Percentiles rank a stretch among this genome's conserved stretches.
These are phyloP conservation scores for Drosophila yakuba DNA, from an alignment of 1,140 invertebrate genomes.

Conservation along the genomic window DNA sequence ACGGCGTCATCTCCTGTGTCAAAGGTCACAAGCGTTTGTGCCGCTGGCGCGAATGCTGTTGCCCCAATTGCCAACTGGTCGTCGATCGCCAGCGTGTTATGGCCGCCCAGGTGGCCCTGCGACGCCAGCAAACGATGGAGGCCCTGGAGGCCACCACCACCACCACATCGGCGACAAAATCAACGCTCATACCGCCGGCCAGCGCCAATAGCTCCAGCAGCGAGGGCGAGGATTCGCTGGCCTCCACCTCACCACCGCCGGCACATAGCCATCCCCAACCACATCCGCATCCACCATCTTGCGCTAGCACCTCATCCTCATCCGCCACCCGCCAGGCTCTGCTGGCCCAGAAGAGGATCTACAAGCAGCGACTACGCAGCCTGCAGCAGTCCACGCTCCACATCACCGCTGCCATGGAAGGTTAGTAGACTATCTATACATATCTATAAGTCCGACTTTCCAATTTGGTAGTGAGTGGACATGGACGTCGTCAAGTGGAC, in stretches of 20 bases:
- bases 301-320: background rate
- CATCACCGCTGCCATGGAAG: slow-evolving; percentile 82
- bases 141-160: slow-evolving; percentile 49
- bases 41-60: slow-evolving; percentile 92
- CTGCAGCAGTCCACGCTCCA: slow-evolving; percentile 86
- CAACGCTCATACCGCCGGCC: background rate
- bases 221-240: slow-evolving; percentile 48
- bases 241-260: slow-evolving; percentile 29
- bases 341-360: slow-evolving; percentile 86
- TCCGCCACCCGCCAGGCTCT: slow-evolving; percentile 84
- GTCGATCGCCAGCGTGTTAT: slow-evolving; percentile 94
- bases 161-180: slow-evolving; percentile 11
- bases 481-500: background rate
- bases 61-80: slow-evolving; percentile 94
- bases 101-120: slow-evolving; percentile 92
- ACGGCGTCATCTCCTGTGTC: slow-evolving; percentile 94
- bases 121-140: slow-evolving; percentile 88
- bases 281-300: slow-evolving; percentile 4
- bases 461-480: background rate
- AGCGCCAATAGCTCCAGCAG: slow-evolving; percentile 8
- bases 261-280: slow-evolving; percentile 1
- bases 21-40: slow-evolving; percentile 94
- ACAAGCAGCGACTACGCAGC: slow-evolving; percentile 87
- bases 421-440: slow-evolving; percentile 39
- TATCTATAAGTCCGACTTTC: background rate